These are phyloP conservation scores for Coptodon bakossiorum DNA, from an alignment of 2,113 vertebrate species.

Conservation along the genomic window DNA sequence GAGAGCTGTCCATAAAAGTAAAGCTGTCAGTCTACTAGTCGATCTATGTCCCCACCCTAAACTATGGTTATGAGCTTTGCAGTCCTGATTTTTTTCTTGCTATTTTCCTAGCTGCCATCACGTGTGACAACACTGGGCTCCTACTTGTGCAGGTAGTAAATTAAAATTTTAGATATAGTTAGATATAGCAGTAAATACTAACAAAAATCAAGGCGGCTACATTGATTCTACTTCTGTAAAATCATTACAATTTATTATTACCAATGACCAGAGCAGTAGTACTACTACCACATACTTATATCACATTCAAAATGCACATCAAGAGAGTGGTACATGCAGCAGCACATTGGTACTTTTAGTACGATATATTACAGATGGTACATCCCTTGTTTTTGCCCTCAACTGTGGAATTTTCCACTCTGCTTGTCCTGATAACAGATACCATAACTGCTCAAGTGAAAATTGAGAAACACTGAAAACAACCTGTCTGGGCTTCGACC, in stretches of 20 bases:
- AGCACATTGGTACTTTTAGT: neutral
- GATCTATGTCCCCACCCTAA: neutral
- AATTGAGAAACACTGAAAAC: slow-evolving; percentile 31
- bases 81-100: neutral
- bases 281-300: neutral
- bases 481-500: slow-evolving; percentile 8
- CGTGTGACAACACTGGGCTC: neutral
- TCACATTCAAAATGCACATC: neutral
- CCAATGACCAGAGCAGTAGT: neutral
- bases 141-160: neutral
- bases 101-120: neutral
- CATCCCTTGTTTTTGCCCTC: neutral
- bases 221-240: neutral
- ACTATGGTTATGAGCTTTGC: neutral
- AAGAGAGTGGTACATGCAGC: neutral
- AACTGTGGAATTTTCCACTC: slow-evolving; percentile 26
- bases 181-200: neutral
- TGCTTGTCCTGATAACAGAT: slow-evolving; percentile 17
- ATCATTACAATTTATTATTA: neutral
- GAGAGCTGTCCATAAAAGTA: neutral
- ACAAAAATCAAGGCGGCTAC: neutral
- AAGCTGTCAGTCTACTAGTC: neutral
- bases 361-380: neutral
- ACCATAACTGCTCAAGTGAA: slow-evolving; percentile 7
- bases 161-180: neutral